Evolutionary conservation across 2,888 invertebrate species (phyloP), one percentile per base, ranked within the genome.

Genomic region (Poecilus cupreus): DNA sequence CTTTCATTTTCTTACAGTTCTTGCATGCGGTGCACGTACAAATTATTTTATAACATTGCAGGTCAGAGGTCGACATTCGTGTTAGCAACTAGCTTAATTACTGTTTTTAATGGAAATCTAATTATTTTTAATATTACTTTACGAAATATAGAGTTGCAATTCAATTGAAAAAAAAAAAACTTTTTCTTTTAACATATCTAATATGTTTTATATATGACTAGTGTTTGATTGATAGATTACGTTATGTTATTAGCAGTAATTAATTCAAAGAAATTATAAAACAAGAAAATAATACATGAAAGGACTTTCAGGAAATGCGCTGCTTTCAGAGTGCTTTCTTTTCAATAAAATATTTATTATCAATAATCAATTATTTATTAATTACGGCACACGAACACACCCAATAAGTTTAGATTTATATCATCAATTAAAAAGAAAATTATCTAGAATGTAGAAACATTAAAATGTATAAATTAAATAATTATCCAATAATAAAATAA

Each of bases 1-100:
- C 74, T 74, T 74, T 74, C 74, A 51, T 13, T 51, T 74, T 74
- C 51, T 51, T 49, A 51, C 16, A 24, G 49, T 74, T 49, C n/a
- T 22, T 46, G 22, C 49, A 72, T 49, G 46, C 64, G 18, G 13
- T 26, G 46, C 16, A 74, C 46, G 26, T 51, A 18, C 46, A 20
- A n/a, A 43, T 13, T 20, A 20, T 24, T 24, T 6, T 26, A 26
- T 3, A 60, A 74, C 74, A 20, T 24, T 64, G 49, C 74, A 49
- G 74, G 74, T 74, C n/a, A 74, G 26, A 74, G 26, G 74, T 74
- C 26, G 37, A 37, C 18, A 16, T 18, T 37, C 37, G 18, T 18
- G 64, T 68, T 68, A 37, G 37, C 10, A 37, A 37, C 16, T 51
- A 18, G 6, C n/a, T 10, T 60, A 60, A 60, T 60, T 60, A 60